Conservation (phyloP, 2,888 invertebrate species). For the Smittia sp. region DNA sequence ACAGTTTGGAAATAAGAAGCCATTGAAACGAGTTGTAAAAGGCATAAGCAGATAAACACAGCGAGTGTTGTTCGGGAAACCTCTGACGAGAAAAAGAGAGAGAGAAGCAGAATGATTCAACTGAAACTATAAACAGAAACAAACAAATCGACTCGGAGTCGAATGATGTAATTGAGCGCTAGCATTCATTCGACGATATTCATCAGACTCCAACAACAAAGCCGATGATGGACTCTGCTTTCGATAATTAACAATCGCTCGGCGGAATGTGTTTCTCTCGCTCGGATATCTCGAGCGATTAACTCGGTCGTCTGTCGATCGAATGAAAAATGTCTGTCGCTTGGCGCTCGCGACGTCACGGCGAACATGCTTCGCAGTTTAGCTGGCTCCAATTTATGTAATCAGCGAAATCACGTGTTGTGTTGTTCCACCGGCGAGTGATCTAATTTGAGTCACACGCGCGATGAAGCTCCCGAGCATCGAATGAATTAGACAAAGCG, state of each 20-base stretch:
- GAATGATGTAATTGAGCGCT: conserved; percentile 31
- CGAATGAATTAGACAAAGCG: neutral
- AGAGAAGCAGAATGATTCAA: conserved; percentile 24
- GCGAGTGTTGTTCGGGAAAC: conserved; percentile 15
- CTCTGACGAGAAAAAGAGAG: conserved; percentile 10
- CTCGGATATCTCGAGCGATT: neutral
- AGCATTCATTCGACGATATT: neutral
- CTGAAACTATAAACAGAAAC: conserved; percentile 33
- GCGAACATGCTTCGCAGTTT: neutral
- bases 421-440: neutral
- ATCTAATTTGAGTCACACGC: neutral
- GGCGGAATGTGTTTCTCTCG: neutral
- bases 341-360: neutral
- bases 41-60: neutral
- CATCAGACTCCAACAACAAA: conserved; percentile 7
- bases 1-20: conserved; percentile 4
- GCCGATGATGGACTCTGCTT: neutral
- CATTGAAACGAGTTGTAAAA: conserved; percentile 2
- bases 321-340: neutral
- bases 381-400: neutral
- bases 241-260: neutral
- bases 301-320: neutral
- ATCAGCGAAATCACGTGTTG: neutral
- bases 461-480: neutral
- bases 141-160: conserved; percentile 27